Evolutionary conservation across 2,113 vertebrate species (phyloP), one percentile per base, ranked within the genome.

Genomic region (Tetrax tetrax): DNA sequence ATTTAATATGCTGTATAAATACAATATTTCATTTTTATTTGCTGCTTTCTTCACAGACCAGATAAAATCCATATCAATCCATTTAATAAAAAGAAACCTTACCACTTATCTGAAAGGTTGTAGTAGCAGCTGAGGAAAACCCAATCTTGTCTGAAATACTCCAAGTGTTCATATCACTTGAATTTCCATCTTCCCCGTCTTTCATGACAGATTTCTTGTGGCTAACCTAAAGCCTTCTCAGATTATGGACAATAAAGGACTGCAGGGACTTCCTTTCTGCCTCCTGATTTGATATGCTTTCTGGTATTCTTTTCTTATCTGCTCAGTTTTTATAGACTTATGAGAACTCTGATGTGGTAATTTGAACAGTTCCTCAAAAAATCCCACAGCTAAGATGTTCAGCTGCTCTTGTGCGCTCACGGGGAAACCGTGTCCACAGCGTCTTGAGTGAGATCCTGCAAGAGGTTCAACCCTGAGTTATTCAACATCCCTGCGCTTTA

Each of bases 21-120:
- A 51, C 21, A 74, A 10, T 24, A 81, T 92, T 94, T 80, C 14
- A 59, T 79, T 81, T 31, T 27, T 4, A 61, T 70, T 8, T 17
- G 3, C 61, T 82, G 43, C 59, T 93, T 95, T 87, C 71, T 61
- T 64, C 15, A n/a, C 50, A 25, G 17, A 72, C 18, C 29, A 80
- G 79, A 95, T 77, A 97, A 81, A 70, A 89, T 81, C 47, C 25
- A 48, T 61, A 70, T 59, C 14, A 80, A 57, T n/a, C 25, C 33
- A 25, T 31, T 70, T 38, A 68, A 90, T 64, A 77, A 76, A 90
- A 64, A 33, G 7, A 41, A 94, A 97, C 61, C 90, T 98, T 98
- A 98, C 98, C 98, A 50, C 57, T 97, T 94, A 98, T 95, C 84
- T 98, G 95, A 70, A 98, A 98, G 66, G 61, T 65, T 88, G 96